A percentile compares a stretch with the other conserved stretches of the same genome.
phyloP scores from a whole-genome alignment of 2,888 invertebrate genomes.

The Therioaphis trifolii region DNA sequence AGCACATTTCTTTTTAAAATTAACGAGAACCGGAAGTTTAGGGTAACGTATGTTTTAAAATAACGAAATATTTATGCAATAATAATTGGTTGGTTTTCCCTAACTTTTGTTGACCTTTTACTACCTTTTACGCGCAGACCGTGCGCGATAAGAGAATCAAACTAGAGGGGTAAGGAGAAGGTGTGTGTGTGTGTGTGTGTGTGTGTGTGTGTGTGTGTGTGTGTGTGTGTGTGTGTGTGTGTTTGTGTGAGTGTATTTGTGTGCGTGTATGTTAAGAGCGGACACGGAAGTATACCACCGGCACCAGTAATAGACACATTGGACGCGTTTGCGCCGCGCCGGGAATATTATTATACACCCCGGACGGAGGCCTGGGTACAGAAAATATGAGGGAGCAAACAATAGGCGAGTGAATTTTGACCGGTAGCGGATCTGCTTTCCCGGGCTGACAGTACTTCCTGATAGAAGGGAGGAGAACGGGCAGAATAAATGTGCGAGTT shows the following conservation, averaged over 20 bases:
- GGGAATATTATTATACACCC: too few species aligned
- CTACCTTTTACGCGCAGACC: conserved; percentile 19
- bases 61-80: conserved; percentile 31
- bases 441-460: conserved; percentile 8
- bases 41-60: conserved; percentile 5
- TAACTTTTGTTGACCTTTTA: not conserved
- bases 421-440: conserved; percentile 52
- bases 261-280: too few species aligned
- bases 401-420: conserved; percentile 14
- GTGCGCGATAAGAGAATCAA: not conserved
- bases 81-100: conserved; percentile 33
- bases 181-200: too few species aligned
- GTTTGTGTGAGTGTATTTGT: too few species aligned
- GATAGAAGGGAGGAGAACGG: not conserved
- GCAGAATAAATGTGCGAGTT: conserved; percentile 26
- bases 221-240: too few species aligned
- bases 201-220: too few species aligned
- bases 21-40: conserved; percentile 44
- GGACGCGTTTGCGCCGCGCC: not conserved
- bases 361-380: not conserved
- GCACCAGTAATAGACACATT: not conserved
- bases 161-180: not conserved
- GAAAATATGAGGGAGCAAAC: conserved; percentile 30
- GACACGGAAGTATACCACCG: not conserved
- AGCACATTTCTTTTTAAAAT: conserved; percentile 12